Conservation (phyloP, 2,888 invertebrate species). For the Ochropacha duplaris region DNA sequence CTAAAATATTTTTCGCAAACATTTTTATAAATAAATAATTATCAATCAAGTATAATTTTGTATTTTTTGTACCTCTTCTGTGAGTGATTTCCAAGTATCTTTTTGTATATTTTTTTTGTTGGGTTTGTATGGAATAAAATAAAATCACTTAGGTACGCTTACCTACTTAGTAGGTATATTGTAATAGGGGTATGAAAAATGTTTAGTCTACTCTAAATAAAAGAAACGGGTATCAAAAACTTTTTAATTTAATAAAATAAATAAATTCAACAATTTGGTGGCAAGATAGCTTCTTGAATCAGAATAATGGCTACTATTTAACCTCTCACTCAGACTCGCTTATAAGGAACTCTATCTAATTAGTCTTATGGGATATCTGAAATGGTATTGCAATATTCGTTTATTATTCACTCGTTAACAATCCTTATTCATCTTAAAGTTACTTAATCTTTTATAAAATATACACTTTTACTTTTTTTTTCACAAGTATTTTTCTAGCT, state of each 20-base stretch:
- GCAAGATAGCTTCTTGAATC: constrained; percentile 77
- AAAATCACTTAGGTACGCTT: too few relatives aligned
- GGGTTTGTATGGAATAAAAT: too few relatives aligned
- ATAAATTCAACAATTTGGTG: constrained; percentile 76
- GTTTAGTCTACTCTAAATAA: constrained; percentile 12
- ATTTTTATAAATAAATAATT: too few relatives aligned
- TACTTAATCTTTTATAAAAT: not conserved
- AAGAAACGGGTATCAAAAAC: constrained; percentile 20
- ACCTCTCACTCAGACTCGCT: constrained; percentile 39
- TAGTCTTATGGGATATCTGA: constrained; percentile 35
- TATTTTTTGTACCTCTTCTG: too few relatives aligned
- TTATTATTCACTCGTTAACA: constrained; percentile 25
- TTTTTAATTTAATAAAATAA: constrained; percentile 63
- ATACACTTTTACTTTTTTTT: not conserved
- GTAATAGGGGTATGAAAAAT: too few relatives aligned
- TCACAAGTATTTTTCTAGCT: too few relatives aligned
- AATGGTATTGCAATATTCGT: constrained; percentile 25
- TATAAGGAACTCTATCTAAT: constrained; percentile 66
- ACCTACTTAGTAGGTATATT: too few relatives aligned
- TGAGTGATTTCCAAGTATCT: too few relatives aligned
- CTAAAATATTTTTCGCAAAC: too few relatives aligned
- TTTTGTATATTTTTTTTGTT: too few relatives aligned
- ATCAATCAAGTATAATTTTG: too few relatives aligned
- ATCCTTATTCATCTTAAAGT: not conserved
- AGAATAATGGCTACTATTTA: constrained; percentile 23